Evolutionary conservation across 37 sponge, comb jelly and placozoan species (phyloP).

Genomic region (Crambe crambe): DNA sequence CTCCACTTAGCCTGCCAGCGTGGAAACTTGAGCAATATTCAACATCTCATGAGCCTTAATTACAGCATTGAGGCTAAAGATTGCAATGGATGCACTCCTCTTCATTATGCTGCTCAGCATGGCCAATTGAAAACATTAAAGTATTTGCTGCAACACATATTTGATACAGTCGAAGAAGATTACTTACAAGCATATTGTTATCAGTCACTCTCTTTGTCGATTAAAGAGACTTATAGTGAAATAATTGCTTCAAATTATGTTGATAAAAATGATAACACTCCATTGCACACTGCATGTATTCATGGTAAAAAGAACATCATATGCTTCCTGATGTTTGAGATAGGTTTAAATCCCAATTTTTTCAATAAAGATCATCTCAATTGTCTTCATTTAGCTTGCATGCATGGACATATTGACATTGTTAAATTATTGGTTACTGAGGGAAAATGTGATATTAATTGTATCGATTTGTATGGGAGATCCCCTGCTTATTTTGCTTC

Average conservation of each 20-base stretch:
- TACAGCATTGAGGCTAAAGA: neutral
- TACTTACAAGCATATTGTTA: neutral
- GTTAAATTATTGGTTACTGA: neutral
- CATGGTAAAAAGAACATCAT: neutral
- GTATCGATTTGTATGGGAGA: neutral
- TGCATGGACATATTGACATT: neutral
- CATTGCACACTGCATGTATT: neutral
- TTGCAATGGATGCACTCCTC: neutral
- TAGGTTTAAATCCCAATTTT: neutral
- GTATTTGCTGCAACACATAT: neutral
- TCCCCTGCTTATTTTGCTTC: neutral
- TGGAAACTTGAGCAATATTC: neutral
- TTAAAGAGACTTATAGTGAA: neutral
- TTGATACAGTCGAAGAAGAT: too few species aligned
- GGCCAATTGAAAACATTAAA: neutral
- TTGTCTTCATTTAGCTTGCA: constrained; percentile 4
- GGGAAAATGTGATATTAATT: neutral
- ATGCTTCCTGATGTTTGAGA: neutral
- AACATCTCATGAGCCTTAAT: neutral
- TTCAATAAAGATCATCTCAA: neutral
- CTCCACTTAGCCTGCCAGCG: neutral
- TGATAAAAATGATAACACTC: neutral
- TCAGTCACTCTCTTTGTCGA: neutral
- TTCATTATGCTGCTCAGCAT: neutral
- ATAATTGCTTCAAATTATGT: neutral